phyloP scores from a whole-genome alignment of 2,797 vertebrate genomes.

The Neosalanx taihuensis region DNA sequence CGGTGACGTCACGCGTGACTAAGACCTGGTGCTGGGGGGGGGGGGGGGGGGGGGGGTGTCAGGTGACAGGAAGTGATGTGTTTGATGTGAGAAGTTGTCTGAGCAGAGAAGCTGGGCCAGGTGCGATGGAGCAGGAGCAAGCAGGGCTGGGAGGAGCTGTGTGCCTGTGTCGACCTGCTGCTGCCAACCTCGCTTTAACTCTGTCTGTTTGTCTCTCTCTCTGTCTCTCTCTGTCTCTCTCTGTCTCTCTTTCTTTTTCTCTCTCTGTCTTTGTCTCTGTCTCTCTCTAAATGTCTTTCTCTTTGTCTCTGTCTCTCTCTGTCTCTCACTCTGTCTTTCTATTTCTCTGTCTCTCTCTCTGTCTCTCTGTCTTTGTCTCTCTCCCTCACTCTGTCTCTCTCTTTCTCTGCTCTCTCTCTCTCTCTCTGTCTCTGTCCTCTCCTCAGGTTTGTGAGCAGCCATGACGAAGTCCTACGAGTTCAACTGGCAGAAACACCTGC shows the following conservation, averaged over 20 bases:
- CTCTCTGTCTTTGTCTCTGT: background rate
- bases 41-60: no score
- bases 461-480: constrained; percentile 99
- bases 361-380: background rate
- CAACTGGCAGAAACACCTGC: constrained; percentile 96
- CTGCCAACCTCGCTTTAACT: background rate
- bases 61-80: no score
- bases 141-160: no score
- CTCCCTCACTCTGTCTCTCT: background rate
- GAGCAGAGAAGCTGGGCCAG: no score
- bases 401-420: background rate
- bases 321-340: background rate
- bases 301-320: background rate
- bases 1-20: no score
- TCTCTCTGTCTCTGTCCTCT: constrained; percentile 5
- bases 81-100: no score
- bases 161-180: no score
- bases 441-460: constrained; percentile 77
- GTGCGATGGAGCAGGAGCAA: no score
- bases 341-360: background rate
- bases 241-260: constrained; percentile 5
- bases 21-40: no score
- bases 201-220: background rate
- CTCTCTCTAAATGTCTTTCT: background rate
- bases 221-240: background rate